phyloP scores from a whole-genome alignment of 2,113 vertebrate species.

The Pseudorhombus dupliciocellatus region DNA sequence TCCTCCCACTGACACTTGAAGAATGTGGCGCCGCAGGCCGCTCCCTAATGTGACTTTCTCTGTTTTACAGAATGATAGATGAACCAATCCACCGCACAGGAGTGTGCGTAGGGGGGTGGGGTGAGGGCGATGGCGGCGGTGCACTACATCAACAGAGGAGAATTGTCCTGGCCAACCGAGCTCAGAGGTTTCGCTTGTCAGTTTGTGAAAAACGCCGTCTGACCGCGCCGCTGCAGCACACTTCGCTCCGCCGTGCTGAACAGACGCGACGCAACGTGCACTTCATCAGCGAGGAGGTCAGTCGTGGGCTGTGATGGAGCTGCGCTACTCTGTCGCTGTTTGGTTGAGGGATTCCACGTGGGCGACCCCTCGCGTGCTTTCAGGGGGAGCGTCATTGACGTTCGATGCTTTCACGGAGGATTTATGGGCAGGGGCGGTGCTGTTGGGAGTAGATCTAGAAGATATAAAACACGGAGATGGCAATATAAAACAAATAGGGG shows the following conservation, averaged over 20 bases:
- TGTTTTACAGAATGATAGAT: conserved; percentile 51
- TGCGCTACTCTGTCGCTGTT: conserved; percentile 41
- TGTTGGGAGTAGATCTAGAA: conserved; percentile 11
- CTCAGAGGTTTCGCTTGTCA: conserved; percentile 37
- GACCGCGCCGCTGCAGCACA: background rate
- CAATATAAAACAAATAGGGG: conserved; percentile 54
- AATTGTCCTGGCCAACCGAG: conserved; percentile 14
- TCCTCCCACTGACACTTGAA: conserved; percentile 4
- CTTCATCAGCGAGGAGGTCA: conserved; percentile 46
- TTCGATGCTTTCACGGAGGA: conserved; percentile 40
- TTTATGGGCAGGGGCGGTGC: conserved; percentile 35
- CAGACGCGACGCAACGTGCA: background rate
- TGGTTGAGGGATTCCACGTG: conserved; percentile 53
- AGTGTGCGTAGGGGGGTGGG: conserved; percentile 1
- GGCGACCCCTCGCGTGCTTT: conserved; percentile 40
- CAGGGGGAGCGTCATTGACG: conserved; percentile 55
- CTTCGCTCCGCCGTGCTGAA: conserved; percentile 13
- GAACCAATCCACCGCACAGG: conserved; percentile 31
- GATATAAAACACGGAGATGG: conserved; percentile 38
- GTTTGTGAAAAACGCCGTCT: conserved; percentile 33
- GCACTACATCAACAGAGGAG: conserved; percentile 48
- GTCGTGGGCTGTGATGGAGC: conserved; percentile 39
- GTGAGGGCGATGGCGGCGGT: background rate
- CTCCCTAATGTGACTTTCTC: conserved; percentile 17
- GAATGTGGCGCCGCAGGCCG: conserved; percentile 40